These are phyloP conservation scores for Octonoba sinensis DNA, from an alignment of 2,888 invertebrate genomes.

Conservation along the genomic window DNA sequence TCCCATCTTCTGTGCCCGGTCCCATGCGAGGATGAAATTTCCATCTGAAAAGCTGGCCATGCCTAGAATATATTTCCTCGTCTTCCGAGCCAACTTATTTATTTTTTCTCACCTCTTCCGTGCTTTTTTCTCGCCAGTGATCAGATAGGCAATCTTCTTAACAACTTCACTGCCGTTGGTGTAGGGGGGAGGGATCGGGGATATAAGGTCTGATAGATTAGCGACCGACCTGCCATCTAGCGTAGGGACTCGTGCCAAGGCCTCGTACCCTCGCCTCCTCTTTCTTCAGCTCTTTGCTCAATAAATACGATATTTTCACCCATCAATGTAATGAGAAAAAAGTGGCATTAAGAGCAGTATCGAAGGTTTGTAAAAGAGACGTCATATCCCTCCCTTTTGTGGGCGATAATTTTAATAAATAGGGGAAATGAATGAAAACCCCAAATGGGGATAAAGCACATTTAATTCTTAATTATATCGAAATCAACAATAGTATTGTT, in stretches of 20 bases:
- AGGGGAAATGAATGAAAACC: too few species aligned
- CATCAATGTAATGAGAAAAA: conserved; percentile 20
- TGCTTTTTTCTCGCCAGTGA: conserved; percentile 39
- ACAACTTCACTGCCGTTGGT: conserved; percentile 55
- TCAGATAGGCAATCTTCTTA: conserved; percentile 63
- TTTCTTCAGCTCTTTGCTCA: conserved; percentile 17
- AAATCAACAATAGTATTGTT: too few species aligned
- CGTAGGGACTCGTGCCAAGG: conserved; percentile 52
- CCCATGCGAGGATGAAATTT: conserved; percentile 57
- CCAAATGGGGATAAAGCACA: too few species aligned
- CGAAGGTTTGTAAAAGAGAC: too few species aligned
- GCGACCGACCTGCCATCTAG: conserved; percentile 58
- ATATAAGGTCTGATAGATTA: conserved; percentile 61
- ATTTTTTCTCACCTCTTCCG: conserved; percentile 20
- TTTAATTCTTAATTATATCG: too few species aligned
- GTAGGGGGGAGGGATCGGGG: conserved; percentile 13
- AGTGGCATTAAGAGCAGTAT: too few species aligned
- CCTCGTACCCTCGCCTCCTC: conserved; percentile 27
- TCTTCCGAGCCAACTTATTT: conserved; percentile 29
- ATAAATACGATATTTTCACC: conserved; percentile 45
- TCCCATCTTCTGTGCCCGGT: conserved; percentile 35
- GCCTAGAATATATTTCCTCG: conserved; percentile 33
- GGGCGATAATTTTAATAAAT: too few species aligned
- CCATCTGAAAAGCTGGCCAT: conserved; percentile 59
- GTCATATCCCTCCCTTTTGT: too few species aligned